Conservation (phyloP, 2,888 invertebrate species). For the Nephrotoma appendiculata region DNA sequence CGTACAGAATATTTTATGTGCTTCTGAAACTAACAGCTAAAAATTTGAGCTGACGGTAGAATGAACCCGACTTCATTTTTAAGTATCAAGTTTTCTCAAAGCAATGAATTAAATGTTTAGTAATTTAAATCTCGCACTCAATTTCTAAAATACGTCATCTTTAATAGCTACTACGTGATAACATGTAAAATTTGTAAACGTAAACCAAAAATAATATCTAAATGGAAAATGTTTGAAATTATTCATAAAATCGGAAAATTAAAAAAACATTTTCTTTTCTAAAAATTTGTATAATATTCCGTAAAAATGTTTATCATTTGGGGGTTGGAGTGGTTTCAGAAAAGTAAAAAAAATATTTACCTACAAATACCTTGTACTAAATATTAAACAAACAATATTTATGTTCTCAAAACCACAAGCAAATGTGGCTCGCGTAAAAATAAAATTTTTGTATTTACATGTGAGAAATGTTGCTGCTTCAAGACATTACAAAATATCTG, state of each 20-base stretch:
- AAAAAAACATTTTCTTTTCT: background rate
- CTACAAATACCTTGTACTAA: background rate
- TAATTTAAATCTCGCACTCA: too few species aligned
- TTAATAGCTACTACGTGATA: background rate
- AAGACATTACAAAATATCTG: background rate
- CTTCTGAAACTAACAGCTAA: background rate
- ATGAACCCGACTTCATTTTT: too few species aligned
- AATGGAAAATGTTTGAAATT: background rate
- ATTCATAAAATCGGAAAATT: background rate
- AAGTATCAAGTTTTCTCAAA: too few species aligned
- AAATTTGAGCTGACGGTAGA: too few species aligned
- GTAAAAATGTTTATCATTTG: background rate
- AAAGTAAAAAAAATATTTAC: background rate
- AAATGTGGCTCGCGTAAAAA: background rate
- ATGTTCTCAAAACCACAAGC: background rate
- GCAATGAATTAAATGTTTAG: too few species aligned
- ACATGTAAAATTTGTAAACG: background rate
- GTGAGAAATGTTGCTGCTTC: background rate
- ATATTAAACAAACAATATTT: background rate
- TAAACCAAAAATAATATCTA: background rate
- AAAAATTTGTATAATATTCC: too few species aligned
- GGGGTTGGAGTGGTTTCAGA: background rate
- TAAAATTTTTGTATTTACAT: too few species aligned
- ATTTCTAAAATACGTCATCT: background rate
- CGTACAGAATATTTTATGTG: background rate